These are phyloP conservation scores for Champsocephalus esox DNA, from an alignment of 2,797 vertebrate genomes.

Conservation along the genomic window DNA sequence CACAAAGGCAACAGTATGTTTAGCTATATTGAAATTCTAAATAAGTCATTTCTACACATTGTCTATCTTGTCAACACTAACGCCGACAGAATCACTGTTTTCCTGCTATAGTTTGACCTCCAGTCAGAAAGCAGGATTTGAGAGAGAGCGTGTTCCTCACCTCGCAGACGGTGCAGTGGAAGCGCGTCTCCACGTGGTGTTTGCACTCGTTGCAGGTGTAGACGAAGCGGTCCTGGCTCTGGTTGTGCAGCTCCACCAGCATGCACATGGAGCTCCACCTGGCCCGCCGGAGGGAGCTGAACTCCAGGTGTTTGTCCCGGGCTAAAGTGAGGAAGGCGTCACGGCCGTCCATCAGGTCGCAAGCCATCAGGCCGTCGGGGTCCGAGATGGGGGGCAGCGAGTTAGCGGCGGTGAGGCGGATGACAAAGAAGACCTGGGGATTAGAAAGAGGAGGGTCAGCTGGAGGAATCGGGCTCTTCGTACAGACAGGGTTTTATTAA, in stretches of 20 bases:
- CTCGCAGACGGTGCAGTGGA: conserved; percentile 99
- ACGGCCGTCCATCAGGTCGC: conserved; percentile 97
- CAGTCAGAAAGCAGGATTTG: neutral
- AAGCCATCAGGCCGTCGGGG: conserved; percentile 92
- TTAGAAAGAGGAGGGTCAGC: neutral
- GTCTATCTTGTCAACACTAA: neutral
- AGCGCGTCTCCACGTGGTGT: conserved; percentile 97
- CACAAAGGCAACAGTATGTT: neutral
- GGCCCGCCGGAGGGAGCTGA: conserved; percentile 94
- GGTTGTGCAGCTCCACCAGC: conserved; percentile 97
- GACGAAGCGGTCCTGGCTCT: conserved; percentile 98
- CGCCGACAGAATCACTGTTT: neutral
- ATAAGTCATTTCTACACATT: neutral
- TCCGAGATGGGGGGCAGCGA: conserved; percentile 94
- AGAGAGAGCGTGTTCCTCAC: conserved; percentile 69
- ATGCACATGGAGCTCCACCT: conserved; percentile 99
- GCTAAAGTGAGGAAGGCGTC: conserved; percentile 98
- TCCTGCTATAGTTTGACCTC: neutral
- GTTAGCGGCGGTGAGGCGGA: conserved; percentile 96
- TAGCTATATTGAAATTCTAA: neutral
- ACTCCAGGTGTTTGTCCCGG: conserved; percentile 97
- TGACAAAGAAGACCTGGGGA: conserved; percentile 96
- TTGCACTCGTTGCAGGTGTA: conserved; percentile 99
- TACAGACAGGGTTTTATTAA: neutral
- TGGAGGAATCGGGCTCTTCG: neutral